These are phyloP conservation scores for Amphipyra tragopoginis DNA, from an alignment of 2,888 invertebrate species.

Conservation along the genomic window DNA sequence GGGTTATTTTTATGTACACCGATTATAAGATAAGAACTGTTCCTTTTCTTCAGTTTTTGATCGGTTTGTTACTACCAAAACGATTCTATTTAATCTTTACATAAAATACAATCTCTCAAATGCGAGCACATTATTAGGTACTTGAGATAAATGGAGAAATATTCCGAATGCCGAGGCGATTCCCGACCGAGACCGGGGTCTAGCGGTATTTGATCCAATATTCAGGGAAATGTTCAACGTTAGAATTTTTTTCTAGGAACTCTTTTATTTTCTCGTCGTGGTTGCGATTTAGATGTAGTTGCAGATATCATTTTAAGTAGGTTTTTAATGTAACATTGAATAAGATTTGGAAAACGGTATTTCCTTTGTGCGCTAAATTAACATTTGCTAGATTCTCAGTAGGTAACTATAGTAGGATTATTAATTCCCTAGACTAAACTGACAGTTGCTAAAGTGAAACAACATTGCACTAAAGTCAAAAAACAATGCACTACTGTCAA, in stretches of 20 bases:
- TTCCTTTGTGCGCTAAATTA: too few species aligned
- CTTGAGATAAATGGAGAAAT: conserved; percentile 43
- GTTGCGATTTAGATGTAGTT: conserved; percentile 9
- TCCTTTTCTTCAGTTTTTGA: too few species aligned
- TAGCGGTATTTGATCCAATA: conserved; percentile 48
- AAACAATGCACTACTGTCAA: too few species aligned
- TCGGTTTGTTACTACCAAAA: background rate
- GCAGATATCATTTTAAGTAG: background rate
- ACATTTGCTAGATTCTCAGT: background rate
- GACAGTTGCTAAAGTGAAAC: too few species aligned
- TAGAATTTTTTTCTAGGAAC: conserved; percentile 16
- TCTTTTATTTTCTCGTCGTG: conserved; percentile 4
- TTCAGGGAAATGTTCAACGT: conserved; percentile 37
- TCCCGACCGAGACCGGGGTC: conserved; percentile 35
- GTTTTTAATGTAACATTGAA: too few species aligned
- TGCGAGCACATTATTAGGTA: conserved; percentile 38
- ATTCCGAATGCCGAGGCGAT: conserved; percentile 44
- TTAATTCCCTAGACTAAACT: too few species aligned
- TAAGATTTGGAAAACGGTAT: too few species aligned
- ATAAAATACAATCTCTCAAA: conserved; percentile 17
- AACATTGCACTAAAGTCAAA: too few species aligned
- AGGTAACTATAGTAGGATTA: too few species aligned
- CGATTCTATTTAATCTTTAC: background rate
- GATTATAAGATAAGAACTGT: too few species aligned
- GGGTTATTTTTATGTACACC: too few species aligned